Conservation (phyloP, 2,888 invertebrate species). For the Tupiocoris notatus region DNA sequence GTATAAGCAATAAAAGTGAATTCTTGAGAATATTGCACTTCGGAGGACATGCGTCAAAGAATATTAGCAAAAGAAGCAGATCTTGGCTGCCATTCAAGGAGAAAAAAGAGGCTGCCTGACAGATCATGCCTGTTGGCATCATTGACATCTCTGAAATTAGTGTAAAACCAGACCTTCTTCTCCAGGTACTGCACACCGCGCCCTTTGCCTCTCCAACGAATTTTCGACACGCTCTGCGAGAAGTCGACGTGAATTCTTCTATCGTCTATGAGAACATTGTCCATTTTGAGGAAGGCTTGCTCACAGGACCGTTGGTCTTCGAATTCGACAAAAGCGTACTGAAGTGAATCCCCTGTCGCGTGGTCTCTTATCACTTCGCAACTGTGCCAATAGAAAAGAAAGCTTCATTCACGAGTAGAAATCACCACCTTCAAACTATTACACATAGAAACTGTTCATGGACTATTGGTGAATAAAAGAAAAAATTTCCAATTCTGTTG, state of each 20-base stretch:
- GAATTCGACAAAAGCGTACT: conserved; percentile 99
- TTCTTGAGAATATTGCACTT: too few relatives aligned
- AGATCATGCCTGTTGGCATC: too few relatives aligned
- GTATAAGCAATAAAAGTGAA: too few relatives aligned
- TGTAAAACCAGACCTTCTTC: conserved; percentile 51
- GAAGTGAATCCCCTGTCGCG: conserved; percentile 88
- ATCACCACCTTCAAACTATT: not conserved
- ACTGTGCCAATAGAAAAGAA: conserved; percentile 54
- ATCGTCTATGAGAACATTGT: conserved; percentile 98
- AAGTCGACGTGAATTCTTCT: conserved; percentile 98
- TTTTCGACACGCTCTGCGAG: conserved; percentile 96
- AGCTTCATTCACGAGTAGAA: not conserved
- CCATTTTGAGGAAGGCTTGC: conserved; percentile 99
- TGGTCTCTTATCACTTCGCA: conserved; percentile 96
- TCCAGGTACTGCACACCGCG: conserved; percentile 66
- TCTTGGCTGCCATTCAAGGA: too few relatives aligned
- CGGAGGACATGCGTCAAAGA: too few relatives aligned
- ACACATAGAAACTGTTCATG: too few relatives aligned
- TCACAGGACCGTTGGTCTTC: conserved; percentile 89
- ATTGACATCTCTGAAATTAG: too few relatives aligned
- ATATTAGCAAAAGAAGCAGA: too few relatives aligned
- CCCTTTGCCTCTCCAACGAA: conserved; percentile 87
- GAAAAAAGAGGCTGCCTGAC: too few relatives aligned
- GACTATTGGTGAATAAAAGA: too few relatives aligned
- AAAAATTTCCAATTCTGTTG: too few relatives aligned